Evolutionary conservation across 92 coral and sea anemone genomes (phyloP), one percentile per base, ranked within the genome.

Genomic region (Isaurus tuberculatus): DNA sequence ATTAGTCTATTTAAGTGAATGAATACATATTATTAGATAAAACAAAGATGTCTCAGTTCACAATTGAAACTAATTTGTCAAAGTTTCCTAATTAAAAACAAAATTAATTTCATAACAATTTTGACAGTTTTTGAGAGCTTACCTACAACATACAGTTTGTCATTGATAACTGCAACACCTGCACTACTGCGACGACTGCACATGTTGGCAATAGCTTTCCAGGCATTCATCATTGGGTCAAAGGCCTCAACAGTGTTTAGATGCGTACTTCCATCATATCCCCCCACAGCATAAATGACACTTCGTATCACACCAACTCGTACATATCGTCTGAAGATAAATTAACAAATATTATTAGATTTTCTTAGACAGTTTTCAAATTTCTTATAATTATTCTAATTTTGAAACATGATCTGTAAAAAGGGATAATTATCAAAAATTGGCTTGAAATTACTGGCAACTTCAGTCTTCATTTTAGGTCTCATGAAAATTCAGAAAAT

Each of bases 141-240:
- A 89, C 98, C 98, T 0, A 93, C 89, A 46, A 93, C 95, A 86
- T 91, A 93, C 15, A 93, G 91, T 34, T 70, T 86, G 40, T 93
- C 91, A 85, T 91, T 89, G 64, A 93, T 28, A 1, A 93, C 93
- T 20, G 94, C 94, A 25, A 93, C 98, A 11, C 98, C 98, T 19
- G 98, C 98, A 73, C 98, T 93, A 87, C 98, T 93, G 19, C 98
- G 80, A 13, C 97, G 89, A 53, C 97, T 93, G 20, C 94, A 88
- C 97, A 93, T 93, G 77, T 92, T 93, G 29, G 98, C 93, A n/a
- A 91, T 93, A 6, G 93, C 58, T 48, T 48, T 85, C 98, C 98
- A 93, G 7, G 73, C 42, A 28, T 87, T 93, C 25, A 88, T 89
- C 79, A 89, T 70, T 5, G 98, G 98, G 37, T 93, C 92, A 87